Conservation (phyloP, 2,797 vertebrate genomes). For the Danio albolineatus region DNA sequence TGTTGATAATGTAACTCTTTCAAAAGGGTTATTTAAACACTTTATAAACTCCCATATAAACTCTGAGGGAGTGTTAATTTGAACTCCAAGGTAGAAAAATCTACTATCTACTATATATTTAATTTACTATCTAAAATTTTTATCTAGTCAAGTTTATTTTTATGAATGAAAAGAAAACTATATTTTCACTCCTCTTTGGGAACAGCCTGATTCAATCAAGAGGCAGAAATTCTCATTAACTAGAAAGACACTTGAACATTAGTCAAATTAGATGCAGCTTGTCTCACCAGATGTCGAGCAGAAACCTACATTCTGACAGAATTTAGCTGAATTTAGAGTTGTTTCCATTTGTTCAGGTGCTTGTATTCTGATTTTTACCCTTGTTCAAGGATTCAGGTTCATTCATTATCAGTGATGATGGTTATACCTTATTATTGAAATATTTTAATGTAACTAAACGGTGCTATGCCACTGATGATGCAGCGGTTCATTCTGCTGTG, state of each 20-base stretch:
- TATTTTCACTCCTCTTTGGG: not conserved
- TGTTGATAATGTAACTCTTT: no score
- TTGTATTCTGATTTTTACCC: not conserved
- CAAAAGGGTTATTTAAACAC: no score
- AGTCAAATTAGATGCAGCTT: not conserved
- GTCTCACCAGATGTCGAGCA: not conserved
- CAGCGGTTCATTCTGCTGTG: no score
- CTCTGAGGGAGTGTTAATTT: no score
- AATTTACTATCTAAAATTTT: no score
- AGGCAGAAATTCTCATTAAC: not conserved
- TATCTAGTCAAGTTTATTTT: not conserved
- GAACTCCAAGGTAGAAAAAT: no score
- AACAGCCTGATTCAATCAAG: not conserved
- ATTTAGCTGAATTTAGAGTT: not conserved
- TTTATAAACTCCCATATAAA: no score
- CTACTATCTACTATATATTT: no score
- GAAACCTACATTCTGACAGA: not conserved
- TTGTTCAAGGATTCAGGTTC: not conserved
- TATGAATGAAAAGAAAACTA: not conserved
- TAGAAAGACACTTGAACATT: not conserved
- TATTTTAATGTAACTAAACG: no score
- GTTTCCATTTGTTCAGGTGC: not conserved
- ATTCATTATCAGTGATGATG: not conserved
- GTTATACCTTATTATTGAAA: not conserved
- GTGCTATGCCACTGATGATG: no score